Percentiles rank a stretch among this genome's conserved stretches.
Evolutionary conservation across 1,140 invertebrate genomes (phyloP).

Genomic region (Melipona quadrifasciata): DNA sequence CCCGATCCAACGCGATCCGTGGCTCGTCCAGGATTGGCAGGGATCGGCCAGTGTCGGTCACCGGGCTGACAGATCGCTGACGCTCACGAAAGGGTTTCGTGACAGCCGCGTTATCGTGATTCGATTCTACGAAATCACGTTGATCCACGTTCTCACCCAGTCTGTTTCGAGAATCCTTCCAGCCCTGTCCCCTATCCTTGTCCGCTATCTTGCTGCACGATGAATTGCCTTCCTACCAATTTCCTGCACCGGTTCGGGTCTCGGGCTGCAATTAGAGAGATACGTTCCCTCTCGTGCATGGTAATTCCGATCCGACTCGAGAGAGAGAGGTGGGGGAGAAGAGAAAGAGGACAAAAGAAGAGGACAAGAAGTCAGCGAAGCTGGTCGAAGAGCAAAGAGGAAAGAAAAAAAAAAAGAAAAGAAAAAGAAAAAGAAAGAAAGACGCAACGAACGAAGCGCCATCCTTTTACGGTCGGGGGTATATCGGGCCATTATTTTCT

Average conservation of each 20-base stretch:
- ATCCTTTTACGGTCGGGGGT: slow-evolving; percentile 50
- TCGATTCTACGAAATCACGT: slow-evolving; percentile 57
- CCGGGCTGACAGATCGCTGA: slow-evolving; percentile 35
- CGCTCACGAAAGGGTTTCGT: slow-evolving; percentile 43
- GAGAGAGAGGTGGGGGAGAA: slow-evolving; percentile 15
- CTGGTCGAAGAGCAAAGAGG: not conserved
- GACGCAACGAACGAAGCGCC: slow-evolving; percentile 40
- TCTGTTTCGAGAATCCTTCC: slow-evolving; percentile 47
- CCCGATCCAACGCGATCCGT: not conserved
- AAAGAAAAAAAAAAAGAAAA: not conserved
- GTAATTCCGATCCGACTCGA: slow-evolving; percentile 59
- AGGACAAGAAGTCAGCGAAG: not conserved
- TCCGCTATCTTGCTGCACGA: slow-evolving; percentile 49
- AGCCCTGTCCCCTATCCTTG: slow-evolving; percentile 36
- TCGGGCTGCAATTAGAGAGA: slow-evolving; percentile 68
- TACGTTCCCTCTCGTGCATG: slow-evolving; percentile 63
- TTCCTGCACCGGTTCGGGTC: slow-evolving; percentile 49
- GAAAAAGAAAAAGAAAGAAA: not conserved
- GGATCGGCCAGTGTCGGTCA: slow-evolving; percentile 12
- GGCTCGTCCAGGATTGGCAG: slow-evolving; percentile 2
- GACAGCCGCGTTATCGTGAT: slow-evolving; percentile 41
- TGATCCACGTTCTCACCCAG: slow-evolving; percentile 2
- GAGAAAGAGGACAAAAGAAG: not conserved
- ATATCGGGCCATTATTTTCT: slow-evolving; percentile 75
- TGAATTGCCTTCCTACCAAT: slow-evolving; percentile 63